Conservation (phyloP, 1,140 invertebrate genomes). For the Trichogramma pretiosum region DNA sequence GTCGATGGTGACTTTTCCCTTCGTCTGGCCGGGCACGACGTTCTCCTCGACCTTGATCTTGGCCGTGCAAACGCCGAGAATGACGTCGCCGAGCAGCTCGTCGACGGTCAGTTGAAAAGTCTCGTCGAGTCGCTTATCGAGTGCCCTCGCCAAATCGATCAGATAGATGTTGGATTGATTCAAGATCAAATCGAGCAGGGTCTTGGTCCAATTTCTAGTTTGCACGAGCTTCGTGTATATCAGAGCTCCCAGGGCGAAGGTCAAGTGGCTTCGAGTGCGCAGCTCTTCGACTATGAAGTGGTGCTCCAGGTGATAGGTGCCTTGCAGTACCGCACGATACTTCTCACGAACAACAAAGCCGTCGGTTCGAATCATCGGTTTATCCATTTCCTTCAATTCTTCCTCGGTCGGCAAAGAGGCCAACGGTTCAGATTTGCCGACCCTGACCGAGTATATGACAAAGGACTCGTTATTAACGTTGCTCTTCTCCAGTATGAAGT, state of each 20-base stretch:
- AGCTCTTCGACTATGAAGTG: slow-evolving; percentile 23
- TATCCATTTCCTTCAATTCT: slow-evolving; percentile 11
- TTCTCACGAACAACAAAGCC: slow-evolving; percentile 29
- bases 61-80: slow-evolving; percentile 35
- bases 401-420: slow-evolving; percentile 9
- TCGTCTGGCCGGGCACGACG: slow-evolving; percentile 27
- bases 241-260: slow-evolving; percentile 31
- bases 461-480: slow-evolving; percentile 33
- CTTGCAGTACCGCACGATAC: slow-evolving; percentile 30
- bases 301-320: slow-evolving; percentile 33
- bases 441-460: slow-evolving; percentile 25
- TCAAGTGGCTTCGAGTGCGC: slow-evolving; percentile 26
- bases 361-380: slow-evolving; percentile 23
- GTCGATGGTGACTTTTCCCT: slow-evolving; percentile 25
- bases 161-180: slow-evolving; percentile 39
- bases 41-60: slow-evolving; percentile 35
- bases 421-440: slow-evolving; percentile 20
- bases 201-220: slow-evolving; percentile 34
- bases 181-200: slow-evolving; percentile 37
- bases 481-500: slow-evolving; percentile 35
- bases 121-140: slow-evolving; percentile 30
- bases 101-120: slow-evolving; percentile 29
- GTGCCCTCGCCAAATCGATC: slow-evolving; percentile 29
- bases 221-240: slow-evolving; percentile 35
- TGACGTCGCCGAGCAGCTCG: slow-evolving; percentile 34